A percentile compares a stretch with the other conserved stretches of the same genome.
phyloP scores from a whole-genome alignment of 2,797 vertebrate species.

The Acanthornis magna region DNA sequence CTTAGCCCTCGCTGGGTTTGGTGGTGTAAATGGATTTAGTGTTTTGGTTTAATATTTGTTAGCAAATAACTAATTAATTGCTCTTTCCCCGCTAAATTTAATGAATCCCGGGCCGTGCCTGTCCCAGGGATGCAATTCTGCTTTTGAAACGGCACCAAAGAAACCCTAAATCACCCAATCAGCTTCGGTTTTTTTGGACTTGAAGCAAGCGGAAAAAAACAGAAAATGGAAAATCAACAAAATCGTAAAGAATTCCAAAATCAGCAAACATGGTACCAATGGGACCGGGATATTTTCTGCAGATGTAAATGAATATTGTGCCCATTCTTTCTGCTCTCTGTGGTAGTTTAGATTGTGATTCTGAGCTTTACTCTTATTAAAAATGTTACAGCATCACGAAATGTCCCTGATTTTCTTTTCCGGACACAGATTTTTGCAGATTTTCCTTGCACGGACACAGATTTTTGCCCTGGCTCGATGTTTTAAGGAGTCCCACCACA shows the following conservation, averaged over 20 bases:
- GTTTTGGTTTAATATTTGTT: background rate
- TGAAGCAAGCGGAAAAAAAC: background rate
- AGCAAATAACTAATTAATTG: background rate
- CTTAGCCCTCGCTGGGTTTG: background rate
- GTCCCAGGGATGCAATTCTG: background rate
- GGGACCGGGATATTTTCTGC: background rate
- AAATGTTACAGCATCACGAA: background rate
- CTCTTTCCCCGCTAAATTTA: background rate
- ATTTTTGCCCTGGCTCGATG: background rate
- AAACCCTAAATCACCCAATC: background rate
- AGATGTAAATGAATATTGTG: rapidly evolving
- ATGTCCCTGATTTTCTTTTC: background rate
- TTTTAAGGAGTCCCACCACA: rapidly evolving
- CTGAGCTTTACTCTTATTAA: slow-evolving; percentile 11
- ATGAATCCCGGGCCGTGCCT: too few relatives aligned
- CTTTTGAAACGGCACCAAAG: background rate
- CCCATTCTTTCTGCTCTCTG: background rate
- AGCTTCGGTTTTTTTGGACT: background rate
- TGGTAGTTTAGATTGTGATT: background rate
- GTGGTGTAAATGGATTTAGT: rapidly evolving
- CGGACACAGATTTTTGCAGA: background rate
- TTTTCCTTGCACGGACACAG: too few relatives aligned
- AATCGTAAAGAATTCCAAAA: too few relatives aligned
- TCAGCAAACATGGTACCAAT: background rate
- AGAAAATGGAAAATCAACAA: background rate